Base-by-base conservation (phyloP, 2,888 invertebrate species). In the Eupithecia subfuscata region DNA sequence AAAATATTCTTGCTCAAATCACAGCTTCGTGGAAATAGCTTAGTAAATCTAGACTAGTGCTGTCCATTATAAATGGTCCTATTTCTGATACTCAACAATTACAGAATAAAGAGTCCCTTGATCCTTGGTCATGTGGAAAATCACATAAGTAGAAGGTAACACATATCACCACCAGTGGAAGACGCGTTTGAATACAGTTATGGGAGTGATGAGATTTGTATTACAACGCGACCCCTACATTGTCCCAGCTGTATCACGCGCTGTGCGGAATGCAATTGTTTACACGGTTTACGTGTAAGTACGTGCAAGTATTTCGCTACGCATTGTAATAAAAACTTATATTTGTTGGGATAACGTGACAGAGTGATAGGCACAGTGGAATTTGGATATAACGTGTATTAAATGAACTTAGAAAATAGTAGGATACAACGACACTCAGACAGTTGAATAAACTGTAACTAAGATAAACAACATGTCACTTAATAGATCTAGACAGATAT, bases 301-400 rank as follows among this genome's bases (percentile, higher is more conserved):
- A n/a, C n/a, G n/a, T n/a, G n/a, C 60, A 25, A 78, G 77, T 82
- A 79, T 80, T 71, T 78, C 74, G 25, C n/a, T 18, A 18, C 40
- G 25, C 2, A 12, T 60, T 68, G 75, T 72, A 77, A 79, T 78
- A 79, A 79, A 79, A 80, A 80, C 74, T 79, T 78, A 75, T 76
- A 80, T 40, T 11, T 70, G 79, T 76, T n/a, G n/a, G n/a, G n/a
- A n/a, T n/a, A n/a, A n/a, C n/a, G n/a, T n/a, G n/a, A n/a, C n/a
- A n/a, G n/a, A n/a, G n/a, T n/a, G n/a, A n/a, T n/a, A n/a, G n/a
- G n/a, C n/a, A n/a, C n/a, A n/a, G n/a, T n/a, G n/a, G n/a, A n/a
- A n/a, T n/a, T n/a, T n/a, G n/a, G n/a, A n/a, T n/a, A n/a, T n/a
- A n/a, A n/a, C n/a, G n/a, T n/a, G n/a, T n/a, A n/a, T n/a, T n/a